phyloP scores from a whole-genome alignment of 2,113 vertebrate genomes.

The Balaeniceps rex region DNA sequence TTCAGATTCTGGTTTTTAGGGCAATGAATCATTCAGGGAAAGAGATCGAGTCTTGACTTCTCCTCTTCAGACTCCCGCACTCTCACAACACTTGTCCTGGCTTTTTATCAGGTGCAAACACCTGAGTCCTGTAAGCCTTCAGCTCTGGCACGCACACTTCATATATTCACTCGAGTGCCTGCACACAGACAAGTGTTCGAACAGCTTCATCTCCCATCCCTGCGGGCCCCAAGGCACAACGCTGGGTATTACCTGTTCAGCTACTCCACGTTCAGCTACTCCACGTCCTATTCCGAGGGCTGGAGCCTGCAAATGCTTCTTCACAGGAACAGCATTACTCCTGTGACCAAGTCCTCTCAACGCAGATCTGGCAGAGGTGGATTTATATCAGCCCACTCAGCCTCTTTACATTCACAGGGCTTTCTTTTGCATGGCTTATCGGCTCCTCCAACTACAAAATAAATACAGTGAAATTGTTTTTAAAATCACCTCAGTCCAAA shows the following conservation, averaged over 20 bases:
- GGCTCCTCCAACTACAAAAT: background rate
- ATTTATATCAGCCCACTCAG: background rate
- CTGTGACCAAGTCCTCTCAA: background rate
- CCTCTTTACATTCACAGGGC: background rate
- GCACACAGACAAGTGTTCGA: background rate
- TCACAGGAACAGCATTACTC: background rate
- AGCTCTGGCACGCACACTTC: background rate
- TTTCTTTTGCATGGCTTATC: background rate
- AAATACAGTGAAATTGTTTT: background rate
- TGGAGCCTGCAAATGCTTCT: background rate
- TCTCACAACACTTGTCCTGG: background rate
- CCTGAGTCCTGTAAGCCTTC: background rate
- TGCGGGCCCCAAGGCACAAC: background rate
- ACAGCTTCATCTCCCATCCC: background rate
- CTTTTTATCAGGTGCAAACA: slow-evolving; percentile 23
- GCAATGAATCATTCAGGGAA: background rate
- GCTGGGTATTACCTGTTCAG: background rate
- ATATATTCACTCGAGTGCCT: background rate
- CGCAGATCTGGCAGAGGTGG: background rate
- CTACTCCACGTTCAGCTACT: background rate
- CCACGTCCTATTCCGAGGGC: accelerated
- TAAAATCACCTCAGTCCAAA: background rate
- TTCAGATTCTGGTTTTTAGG: background rate
- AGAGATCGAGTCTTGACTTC: background rate
- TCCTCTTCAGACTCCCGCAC: background rate